Evolutionary conservation across 2,888 invertebrate species (phyloP).

Genomic region (Pollenia griseotomentosa): DNA sequence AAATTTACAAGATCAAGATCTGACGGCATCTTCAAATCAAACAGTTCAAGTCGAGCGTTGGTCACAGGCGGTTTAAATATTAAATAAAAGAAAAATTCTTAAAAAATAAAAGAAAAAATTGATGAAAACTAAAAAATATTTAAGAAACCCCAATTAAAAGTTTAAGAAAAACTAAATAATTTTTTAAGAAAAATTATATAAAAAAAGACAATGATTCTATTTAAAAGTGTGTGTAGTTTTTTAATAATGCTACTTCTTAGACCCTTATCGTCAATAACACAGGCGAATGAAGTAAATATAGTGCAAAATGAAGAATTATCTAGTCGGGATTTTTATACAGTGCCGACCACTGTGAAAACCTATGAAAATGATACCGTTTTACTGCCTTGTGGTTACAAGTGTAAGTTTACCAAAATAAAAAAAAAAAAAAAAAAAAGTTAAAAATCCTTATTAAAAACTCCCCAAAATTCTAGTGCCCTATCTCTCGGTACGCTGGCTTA

Average conservation of each 20-base stretch:
- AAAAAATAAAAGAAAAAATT: conserved; percentile 7
- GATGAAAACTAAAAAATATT: conserved; percentile 1
- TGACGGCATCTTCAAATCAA: conserved; percentile 68
- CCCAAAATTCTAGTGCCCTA: conserved; percentile 84
- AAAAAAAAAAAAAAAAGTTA: background rate
- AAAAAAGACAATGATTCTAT: conserved; percentile 3
- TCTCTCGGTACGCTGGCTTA: conserved; percentile 89
- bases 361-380: conserved; percentile 91
- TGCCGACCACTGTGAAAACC: conserved; percentile 90
- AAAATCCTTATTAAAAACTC: conserved; percentile 2
- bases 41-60: conserved; percentile 72
- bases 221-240: background rate
- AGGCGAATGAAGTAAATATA: conserved; percentile 30
- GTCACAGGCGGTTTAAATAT: conserved; percentile 55
- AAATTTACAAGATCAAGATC: conserved; percentile 75
- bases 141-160: background rate
- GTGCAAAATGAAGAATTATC: conserved; percentile 54
- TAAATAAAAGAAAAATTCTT: conserved; percentile 6
- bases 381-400: conserved; percentile 91
- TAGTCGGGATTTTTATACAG: conserved; percentile 86
- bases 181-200: background rate
- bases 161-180: background rate
- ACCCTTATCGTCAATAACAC: background rate
- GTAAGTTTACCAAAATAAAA: conserved; percentile 84
- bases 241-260: conserved; percentile 14